Conservation (phyloP, 2,888 invertebrate genomes). For the Dryadula phaetusa region DNA sequence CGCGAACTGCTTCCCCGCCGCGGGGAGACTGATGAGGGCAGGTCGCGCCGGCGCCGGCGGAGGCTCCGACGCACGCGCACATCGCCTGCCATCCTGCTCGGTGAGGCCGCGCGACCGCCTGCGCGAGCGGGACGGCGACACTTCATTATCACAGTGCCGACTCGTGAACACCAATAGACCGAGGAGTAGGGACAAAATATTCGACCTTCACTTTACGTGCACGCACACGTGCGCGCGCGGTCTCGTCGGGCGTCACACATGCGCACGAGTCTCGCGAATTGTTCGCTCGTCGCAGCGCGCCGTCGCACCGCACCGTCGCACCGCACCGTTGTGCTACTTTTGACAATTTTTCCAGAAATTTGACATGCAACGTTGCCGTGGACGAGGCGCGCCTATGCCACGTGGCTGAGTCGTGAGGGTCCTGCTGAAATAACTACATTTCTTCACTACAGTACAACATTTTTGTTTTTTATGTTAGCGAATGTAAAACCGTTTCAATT, state of each 20-base stretch:
- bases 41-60: slow-evolving; percentile 80
- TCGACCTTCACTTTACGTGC: slow-evolving; percentile 83
- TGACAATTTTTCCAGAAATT: slow-evolving; percentile 83
- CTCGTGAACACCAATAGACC: slow-evolving; percentile 84
- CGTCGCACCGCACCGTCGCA: slow-evolving; percentile 63
- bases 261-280: slow-evolving; percentile 59
- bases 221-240: slow-evolving; percentile 71
- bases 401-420: slow-evolving; percentile 64
- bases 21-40: slow-evolving; percentile 83
- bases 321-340: slow-evolving; percentile 76
- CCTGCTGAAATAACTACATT: slow-evolving; percentile 26
- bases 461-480: not conserved
- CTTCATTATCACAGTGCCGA: slow-evolving; percentile 80
- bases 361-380: slow-evolving; percentile 77
- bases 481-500: not conserved
- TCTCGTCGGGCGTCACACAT: slow-evolving; percentile 68
- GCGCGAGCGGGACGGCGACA: slow-evolving; percentile 74
- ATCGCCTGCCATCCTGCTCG: slow-evolving; percentile 72
- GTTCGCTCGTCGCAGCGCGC: slow-evolving; percentile 56
- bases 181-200: slow-evolving; percentile 83
- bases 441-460: not conserved
- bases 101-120: slow-evolving; percentile 50
- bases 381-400: slow-evolving; percentile 63
- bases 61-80: slow-evolving; percentile 79
- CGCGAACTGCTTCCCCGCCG: slow-evolving; percentile 82